phyloP scores from a whole-genome alignment of 2,888 invertebrate genomes.

The Melieria crassipennis region DNA sequence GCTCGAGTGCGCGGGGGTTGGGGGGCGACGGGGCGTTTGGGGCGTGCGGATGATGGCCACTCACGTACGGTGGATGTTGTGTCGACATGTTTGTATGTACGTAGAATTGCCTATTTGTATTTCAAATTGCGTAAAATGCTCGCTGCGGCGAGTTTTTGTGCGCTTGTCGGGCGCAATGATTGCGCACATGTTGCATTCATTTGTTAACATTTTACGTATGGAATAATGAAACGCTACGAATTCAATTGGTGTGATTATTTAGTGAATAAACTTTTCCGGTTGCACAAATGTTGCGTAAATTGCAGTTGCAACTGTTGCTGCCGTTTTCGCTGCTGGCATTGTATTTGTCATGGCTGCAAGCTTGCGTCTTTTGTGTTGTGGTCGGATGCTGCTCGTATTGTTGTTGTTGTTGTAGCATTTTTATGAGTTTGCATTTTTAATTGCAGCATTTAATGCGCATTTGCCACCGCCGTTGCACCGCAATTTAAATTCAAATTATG shows the following conservation, averaged over 20 bases:
- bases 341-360: neutral
- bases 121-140: slow-evolving; percentile 25
- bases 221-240: slow-evolving; percentile 11
- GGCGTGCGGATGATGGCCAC: too few relatives aligned
- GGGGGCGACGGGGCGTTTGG: too few relatives aligned
- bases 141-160: slow-evolving; percentile 3
- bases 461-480: too few relatives aligned
- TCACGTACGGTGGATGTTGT: neutral
- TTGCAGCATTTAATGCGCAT: too few relatives aligned
- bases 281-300: neutral
- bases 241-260: slow-evolving; percentile 20
- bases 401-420: too few relatives aligned
- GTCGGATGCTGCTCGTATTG: too few relatives aligned
- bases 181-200: slow-evolving; percentile 33
- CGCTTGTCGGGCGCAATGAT: slow-evolving; percentile 29
- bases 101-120: slow-evolving; percentile 23
- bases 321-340: neutral
- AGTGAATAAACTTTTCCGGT: slow-evolving; percentile 29
- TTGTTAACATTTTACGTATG: slow-evolving; percentile 30
- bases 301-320: too few relatives aligned
- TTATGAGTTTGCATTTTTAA: too few relatives aligned
- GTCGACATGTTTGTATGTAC: neutral
- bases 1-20: too few relatives aligned
- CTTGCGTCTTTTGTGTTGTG: neutral
- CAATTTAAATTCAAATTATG: too few relatives aligned